Conservation (phyloP, 2,797 vertebrate genomes). For the Premnoplex brunnescens region DNA sequence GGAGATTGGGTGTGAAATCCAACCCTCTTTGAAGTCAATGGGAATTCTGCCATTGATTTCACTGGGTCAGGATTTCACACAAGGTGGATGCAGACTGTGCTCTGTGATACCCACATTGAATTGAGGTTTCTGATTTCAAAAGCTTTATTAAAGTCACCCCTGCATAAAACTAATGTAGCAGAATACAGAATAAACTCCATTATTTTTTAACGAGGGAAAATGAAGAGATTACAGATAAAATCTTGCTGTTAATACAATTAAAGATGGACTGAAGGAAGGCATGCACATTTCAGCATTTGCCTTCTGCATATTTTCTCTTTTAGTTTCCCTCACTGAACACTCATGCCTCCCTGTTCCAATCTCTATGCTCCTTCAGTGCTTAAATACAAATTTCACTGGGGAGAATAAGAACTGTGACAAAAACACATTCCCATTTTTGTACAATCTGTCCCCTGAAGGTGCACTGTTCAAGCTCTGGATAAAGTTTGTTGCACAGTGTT, state of each 20-base stretch:
- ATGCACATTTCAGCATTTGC: neutral
- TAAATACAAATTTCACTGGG: neutral
- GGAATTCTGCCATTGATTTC: slow-evolving; percentile 41
- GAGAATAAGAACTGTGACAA: neutral
- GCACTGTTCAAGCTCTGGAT: neutral
- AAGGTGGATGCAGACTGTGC: neutral
- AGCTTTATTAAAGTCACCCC: neutral
- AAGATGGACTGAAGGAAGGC: neutral
- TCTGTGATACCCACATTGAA: neutral
- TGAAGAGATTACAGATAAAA: neutral
- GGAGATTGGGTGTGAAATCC: slow-evolving; percentile 48
- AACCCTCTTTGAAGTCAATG: slow-evolving; percentile 25
- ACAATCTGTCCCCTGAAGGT: neutral
- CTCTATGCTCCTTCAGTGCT: neutral
- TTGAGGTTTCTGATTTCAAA: neutral
- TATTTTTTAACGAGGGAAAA: neutral
- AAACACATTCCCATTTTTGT: neutral
- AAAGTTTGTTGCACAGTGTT: neutral
- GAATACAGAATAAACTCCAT: neutral
- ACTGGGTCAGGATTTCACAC: neutral
- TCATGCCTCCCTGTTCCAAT: neutral
- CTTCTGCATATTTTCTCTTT: neutral
- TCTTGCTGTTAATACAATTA: neutral
- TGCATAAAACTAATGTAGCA: neutral
- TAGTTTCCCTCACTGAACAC: neutral